phyloP scores from a whole-genome alignment of 1,140 invertebrate genomes.

The Dendroctonus ponderosae region DNA sequence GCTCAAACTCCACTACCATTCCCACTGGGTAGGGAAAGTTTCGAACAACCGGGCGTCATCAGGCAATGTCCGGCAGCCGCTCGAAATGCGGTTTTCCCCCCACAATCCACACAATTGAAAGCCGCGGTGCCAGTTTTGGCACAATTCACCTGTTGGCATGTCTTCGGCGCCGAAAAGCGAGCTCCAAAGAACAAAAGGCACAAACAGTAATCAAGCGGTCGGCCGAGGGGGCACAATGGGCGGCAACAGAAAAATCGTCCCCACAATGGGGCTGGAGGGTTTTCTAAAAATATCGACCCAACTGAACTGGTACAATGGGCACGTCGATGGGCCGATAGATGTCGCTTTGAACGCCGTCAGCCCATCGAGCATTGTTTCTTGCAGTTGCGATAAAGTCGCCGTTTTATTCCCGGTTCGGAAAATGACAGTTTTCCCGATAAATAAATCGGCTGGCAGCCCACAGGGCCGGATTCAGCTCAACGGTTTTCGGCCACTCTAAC shows the following conservation, averaged over 20 bases:
- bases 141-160: too few species aligned
- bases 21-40: too few species aligned
- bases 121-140: too few species aligned
- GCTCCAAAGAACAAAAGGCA: too few species aligned
- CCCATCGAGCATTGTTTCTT: constrained; percentile 33
- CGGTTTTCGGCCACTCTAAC: not conserved
- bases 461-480: not conserved
- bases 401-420: constrained; percentile 30
- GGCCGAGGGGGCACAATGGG: constrained; percentile 3
- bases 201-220: too few species aligned
- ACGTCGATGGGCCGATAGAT: constrained; percentile 36
- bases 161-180: too few species aligned
- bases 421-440: constrained; percentile 30
- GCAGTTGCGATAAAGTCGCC: constrained; percentile 27
- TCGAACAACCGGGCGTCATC: too few species aligned
- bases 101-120: too few species aligned
- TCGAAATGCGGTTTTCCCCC: too few species aligned
- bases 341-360: constrained; percentile 20
- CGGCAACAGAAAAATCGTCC: constrained; percentile 25
- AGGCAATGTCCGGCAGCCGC: too few species aligned
- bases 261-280: constrained; percentile 17
- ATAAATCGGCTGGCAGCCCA: constrained; percentile 15
- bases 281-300: constrained; percentile 35
- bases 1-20: too few species aligned
- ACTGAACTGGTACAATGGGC: constrained; percentile 9